Percentiles rank a stretch among this genome's conserved stretches.
Evolutionary conservation across 1,140 invertebrate genomes (phyloP).

Genomic region (Halictus rubicundus): DNA sequence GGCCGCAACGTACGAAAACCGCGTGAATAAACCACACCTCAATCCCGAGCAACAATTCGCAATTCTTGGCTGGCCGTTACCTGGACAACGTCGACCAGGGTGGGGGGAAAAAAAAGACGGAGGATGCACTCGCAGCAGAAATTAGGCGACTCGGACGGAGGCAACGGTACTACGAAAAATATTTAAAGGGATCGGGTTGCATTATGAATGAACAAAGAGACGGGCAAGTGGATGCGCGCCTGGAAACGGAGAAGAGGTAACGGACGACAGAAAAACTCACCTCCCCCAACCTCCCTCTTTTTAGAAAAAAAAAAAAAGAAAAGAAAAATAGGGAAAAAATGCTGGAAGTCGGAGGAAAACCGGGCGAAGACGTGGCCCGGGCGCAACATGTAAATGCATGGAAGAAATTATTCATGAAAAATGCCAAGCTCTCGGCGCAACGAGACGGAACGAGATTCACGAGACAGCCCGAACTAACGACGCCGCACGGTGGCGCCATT

Average conservation of each 20-base stretch:
- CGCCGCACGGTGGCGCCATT: not conserved
- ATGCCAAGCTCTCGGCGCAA: conserved; percentile 63
- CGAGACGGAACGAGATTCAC: conserved; percentile 70
- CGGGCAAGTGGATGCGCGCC: not conserved
- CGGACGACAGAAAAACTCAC: too few species aligned
- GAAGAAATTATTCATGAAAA: conserved; percentile 73
- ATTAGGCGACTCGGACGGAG: conserved; percentile 1
- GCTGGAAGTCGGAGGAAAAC: not conserved
- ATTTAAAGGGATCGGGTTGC: conserved; percentile 1
- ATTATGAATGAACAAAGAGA: conserved; percentile 17
- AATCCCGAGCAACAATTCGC: too few species aligned
- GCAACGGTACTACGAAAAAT: not conserved
- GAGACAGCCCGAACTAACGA: conserved; percentile 57
- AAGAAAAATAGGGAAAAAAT: not conserved
- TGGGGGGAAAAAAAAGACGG: too few species aligned
- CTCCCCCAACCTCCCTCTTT: too few species aligned
- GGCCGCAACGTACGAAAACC: too few species aligned
- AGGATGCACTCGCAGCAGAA: too few species aligned
- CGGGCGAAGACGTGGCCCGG: conserved; percentile 3
- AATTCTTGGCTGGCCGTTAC: too few species aligned
- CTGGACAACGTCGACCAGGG: too few species aligned
- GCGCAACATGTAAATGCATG: conserved; percentile 59
- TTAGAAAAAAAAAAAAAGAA: not conserved
- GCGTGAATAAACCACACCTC: too few species aligned
- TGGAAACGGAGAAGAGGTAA: not conserved